These are phyloP conservation scores for Carcharodon carcharias DNA, from an alignment of 2,797 vertebrate genomes.

Conservation along the genomic window DNA sequence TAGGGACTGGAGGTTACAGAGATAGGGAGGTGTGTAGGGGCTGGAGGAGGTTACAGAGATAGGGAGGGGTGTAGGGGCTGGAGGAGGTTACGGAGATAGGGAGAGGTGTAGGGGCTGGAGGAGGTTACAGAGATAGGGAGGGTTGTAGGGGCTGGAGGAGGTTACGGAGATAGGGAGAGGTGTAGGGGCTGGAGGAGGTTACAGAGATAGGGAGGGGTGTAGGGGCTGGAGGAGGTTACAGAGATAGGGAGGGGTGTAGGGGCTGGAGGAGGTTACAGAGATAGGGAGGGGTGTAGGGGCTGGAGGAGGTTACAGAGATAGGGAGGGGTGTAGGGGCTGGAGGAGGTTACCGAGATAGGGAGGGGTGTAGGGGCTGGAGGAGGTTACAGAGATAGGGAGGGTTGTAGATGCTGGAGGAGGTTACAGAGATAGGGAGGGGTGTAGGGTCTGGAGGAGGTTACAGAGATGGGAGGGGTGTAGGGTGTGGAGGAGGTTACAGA, in stretches of 20 bases:
- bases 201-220: neutral
- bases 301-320: neutral
- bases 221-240: neutral
- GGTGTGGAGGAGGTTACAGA: too few species aligned
- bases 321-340: too few species aligned
- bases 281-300: neutral
- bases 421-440: too few species aligned
- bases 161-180: neutral
- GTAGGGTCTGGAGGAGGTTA: neutral
- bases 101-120: too few species aligned
- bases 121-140: too few species aligned
- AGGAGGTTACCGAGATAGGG: neutral
- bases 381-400: neutral
- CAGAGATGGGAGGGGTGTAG: neutral
- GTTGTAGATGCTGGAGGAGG: too few species aligned
- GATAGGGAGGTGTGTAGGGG: neutral
- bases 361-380: neutral
- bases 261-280: neutral
- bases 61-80: too few species aligned
- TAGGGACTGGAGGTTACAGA: neutral
- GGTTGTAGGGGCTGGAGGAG: neutral
- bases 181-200: neutral
- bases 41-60: neutral
- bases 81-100: too few species aligned
- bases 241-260: neutral